Conservation (phyloP, 1,140 invertebrate species). For the Trypoxylus dichotomus region DNA sequence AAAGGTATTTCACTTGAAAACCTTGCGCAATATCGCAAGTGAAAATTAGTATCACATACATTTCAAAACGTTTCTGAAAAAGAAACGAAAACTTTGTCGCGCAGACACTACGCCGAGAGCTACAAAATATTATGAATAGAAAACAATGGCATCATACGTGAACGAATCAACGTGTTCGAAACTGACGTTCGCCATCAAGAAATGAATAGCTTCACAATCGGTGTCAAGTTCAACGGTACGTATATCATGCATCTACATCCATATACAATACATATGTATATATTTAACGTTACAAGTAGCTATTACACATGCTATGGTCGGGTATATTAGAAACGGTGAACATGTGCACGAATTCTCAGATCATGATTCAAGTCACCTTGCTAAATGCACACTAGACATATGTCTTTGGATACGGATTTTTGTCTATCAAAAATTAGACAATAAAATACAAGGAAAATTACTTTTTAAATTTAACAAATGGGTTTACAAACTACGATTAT, state of each 20-base stretch:
- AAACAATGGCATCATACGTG: neutral
- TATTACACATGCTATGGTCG: neutral
- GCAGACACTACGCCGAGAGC: too few relatives aligned
- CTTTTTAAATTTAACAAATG: too few relatives aligned
- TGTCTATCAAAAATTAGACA: neutral
- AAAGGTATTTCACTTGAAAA: too few relatives aligned
- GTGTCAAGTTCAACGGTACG: neutral
- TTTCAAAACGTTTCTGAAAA: neutral
- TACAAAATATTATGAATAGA: too few relatives aligned
- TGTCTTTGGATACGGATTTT: neutral
- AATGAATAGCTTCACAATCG: neutral
- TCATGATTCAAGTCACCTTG: conserved; percentile 2
- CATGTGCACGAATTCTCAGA: neutral
- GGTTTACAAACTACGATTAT: too few relatives aligned
- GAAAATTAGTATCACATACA: neutral
- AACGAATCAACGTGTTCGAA: neutral
- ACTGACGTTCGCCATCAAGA: neutral
- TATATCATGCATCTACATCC: neutral
- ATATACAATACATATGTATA: neutral
- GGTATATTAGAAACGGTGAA: neutral
- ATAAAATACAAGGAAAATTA: too few relatives aligned
- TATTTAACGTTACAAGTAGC: neutral
- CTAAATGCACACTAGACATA: neutral
- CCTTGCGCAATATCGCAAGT: too few relatives aligned
- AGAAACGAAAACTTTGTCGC: neutral